Evolutionary conservation across 2,888 invertebrate genomes (phyloP).

Genomic region (Oscheius sp.): DNA sequence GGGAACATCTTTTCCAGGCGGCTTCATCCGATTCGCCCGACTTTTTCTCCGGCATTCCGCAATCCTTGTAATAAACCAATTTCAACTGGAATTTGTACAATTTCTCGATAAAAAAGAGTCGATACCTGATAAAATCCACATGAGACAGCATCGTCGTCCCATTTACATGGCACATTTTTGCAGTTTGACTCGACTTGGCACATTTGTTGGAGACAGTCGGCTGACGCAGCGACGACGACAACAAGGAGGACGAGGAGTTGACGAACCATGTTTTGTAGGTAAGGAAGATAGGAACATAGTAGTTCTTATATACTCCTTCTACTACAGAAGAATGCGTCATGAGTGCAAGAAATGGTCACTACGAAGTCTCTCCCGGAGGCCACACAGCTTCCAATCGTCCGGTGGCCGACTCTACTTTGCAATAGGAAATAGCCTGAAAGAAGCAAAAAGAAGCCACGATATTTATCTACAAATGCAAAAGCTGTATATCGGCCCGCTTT

Average conservation of each 20-base stretch:
- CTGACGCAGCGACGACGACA: not conserved
- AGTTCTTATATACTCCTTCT: too few relatives aligned
- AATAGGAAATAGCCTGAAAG: too few relatives aligned
- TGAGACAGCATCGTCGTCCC: conserved; percentile 59
- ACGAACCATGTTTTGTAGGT: too few relatives aligned
- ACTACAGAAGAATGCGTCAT: too few relatives aligned
- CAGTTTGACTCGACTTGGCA: conserved; percentile 54
- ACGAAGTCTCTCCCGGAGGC: too few relatives aligned
- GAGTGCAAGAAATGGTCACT: too few relatives aligned
- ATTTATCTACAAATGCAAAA: too few relatives aligned
- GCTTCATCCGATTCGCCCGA: conserved; percentile 58
- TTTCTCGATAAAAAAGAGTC: not conserved
- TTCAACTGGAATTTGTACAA: conserved; percentile 66
- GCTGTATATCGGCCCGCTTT: too few relatives aligned
- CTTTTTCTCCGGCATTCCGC: conserved; percentile 65
- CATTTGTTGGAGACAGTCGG: conserved; percentile 46
- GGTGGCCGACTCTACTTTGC: too few relatives aligned
- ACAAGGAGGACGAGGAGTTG: not conserved
- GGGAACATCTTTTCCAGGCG: conserved; percentile 57
- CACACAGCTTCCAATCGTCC: too few relatives aligned
- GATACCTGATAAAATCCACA: conserved; percentile 61
- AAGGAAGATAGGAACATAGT: too few relatives aligned
- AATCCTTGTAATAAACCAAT: conserved; percentile 71
- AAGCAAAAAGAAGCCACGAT: too few relatives aligned
- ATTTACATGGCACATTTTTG: conserved; percentile 51